Evolutionary conservation across 1,140 invertebrate genomes (phyloP), one percentile per base, ranked within the genome.

Genomic region (Phenacoccus solenopsis): DNA sequence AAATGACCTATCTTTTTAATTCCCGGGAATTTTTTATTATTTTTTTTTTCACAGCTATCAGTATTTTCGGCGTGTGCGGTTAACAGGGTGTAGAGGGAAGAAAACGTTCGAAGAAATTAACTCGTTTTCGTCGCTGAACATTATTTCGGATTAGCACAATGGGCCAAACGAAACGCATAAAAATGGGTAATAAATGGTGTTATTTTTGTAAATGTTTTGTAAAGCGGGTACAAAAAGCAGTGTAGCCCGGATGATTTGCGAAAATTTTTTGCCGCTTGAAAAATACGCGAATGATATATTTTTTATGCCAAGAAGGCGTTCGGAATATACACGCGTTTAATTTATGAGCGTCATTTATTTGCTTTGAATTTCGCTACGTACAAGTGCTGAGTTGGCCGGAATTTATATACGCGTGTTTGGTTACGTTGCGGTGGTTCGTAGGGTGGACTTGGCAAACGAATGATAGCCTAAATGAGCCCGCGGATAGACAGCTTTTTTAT

Each of bases 1-100:
- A 64, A 64, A 64, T 64, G 59, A 64, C 59, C 59, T 64, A 64
- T 64, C 59, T 64, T 64, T 64, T 64, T 64, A 64, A 64, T 64
- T 64, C 59, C 59, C 59, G 1, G 25, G 59, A 27, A 64, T 64
- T 64, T 64, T 64, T 25, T 25, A 24, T 22, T n/a, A 9, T 38
- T n/a, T 38, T n/a, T 25, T 24, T 64, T 25, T 64, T 24, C 22
- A 24, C 21, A 25, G 22, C 2, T n/a, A n/a, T n/a, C n/a, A n/a
- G n/a, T n/a, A n/a, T n/a, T n/a, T n/a, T n/a, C n/a, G n/a, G n/a
- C n/a, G 30, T 32, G 13, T 32, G 13, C 30, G 30, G 13, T 32
- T 7, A 7, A 32, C 30, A 32, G 38, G 20, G 12, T n/a, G 20
- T 2, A 5, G 5, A 5, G 16, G 38, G 3, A 49, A 27, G 59